These are phyloP conservation scores for Sebastes dallii DNA, from an alignment of 2,797 vertebrate species.

Conservation along the genomic window DNA sequence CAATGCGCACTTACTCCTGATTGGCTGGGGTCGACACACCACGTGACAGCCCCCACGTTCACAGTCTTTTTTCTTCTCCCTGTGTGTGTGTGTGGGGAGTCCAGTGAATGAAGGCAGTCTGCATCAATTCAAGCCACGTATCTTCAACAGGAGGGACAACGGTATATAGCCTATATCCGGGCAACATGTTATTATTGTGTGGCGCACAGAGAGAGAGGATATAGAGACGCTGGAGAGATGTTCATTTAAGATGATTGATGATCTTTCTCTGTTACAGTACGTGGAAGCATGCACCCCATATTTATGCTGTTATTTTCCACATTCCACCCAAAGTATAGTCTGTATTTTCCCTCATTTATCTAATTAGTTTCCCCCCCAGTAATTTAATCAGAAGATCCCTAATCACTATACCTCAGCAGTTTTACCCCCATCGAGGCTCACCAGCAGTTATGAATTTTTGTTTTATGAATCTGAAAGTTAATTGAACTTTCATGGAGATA, in stretches of 20 bases:
- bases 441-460: not conserved
- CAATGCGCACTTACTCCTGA: constrained; percentile 81
- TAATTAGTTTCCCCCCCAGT: not conserved
- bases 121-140: constrained; percentile 20
- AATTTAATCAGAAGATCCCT: not conserved
- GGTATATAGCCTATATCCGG: too few species aligned
- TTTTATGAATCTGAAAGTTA: not conserved
- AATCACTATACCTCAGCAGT: not conserved
- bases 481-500: not conserved
- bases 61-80: not conserved
- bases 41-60: constrained; percentile 57
- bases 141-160: not conserved
- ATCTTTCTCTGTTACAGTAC: not conserved
- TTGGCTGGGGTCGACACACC: constrained; percentile 51
- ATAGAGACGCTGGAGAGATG: not conserved
- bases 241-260: not conserved
- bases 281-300: not conserved
- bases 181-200: not conserved
- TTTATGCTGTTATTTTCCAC: not conserved
- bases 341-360: not conserved
- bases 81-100: not conserved
- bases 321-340: not conserved
- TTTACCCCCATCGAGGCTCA: not conserved
- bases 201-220: not conserved
- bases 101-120: constrained; percentile 51